Evolutionary conservation across 2,797 vertebrate genomes (phyloP), one percentile per base, ranked within the genome.

Genomic region (Pampus argenteus): DNA sequence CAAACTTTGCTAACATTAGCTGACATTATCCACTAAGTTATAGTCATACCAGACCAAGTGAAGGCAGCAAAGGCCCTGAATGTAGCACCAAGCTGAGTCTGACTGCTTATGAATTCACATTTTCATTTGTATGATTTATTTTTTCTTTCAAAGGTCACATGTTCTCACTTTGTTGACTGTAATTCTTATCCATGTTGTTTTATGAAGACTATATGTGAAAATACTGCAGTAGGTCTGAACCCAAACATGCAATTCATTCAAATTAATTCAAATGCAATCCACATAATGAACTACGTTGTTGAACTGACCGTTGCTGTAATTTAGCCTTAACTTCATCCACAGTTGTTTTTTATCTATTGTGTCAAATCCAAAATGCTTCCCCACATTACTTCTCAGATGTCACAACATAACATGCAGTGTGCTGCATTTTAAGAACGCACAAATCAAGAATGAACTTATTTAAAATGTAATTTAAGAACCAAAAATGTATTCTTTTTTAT

Each of bases 401-500:
- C 31, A 34, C 31, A 34, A 34, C 10, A 34, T 34, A 10, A 36
- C 10, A 36, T 36, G 11, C 0, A 36, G 34, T 36, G 34, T 36
- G 13, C 2, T 6, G 5, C 34, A 36, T 34, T 34, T 34, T 11
- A 34, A 34, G 31, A 34, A 34, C 3, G 34, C 34, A 51, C 22
- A 1, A 0, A 11, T 54, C 42, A 66, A 13, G 9, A 55, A 60
- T 59, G 26, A 22, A 34, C 57, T 66, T 38, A 18, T 42, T 1
- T 42, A n/a, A 54, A 34, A 42, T 14, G 48, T 65, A 57, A 67
- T 64, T 52, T 66, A 14, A 18, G 55, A 57, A 48, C 34, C 25
- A 76, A 52, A 58, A 25, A 44, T 44, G 49, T 54, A 20, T 68
- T 29, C 66, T 58, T 48, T 57, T n/a, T n/a, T n/a, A n/a, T 60